These are phyloP conservation scores for Troides helena DNA, from an alignment of 2,888 invertebrate species.

Conservation along the genomic window DNA sequence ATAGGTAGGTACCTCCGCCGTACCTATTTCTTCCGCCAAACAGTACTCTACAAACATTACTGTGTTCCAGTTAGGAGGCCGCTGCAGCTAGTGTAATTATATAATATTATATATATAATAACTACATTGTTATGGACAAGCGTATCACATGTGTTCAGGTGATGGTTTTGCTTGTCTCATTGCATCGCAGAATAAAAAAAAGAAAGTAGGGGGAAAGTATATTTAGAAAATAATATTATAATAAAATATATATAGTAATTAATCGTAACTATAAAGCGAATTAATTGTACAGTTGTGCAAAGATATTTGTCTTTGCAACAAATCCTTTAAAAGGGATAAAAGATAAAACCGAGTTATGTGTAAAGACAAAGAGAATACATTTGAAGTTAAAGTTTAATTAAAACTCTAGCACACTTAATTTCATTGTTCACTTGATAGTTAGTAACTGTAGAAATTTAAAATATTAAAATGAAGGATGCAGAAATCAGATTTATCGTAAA, in stretches of 20 bases:
- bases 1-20: too few species aligned
- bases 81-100: too few species aligned
- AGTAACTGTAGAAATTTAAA: constrained; percentile 17
- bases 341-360: constrained; percentile 51
- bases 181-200: too few species aligned
- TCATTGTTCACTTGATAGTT: constrained; percentile 16
- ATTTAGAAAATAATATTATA: background rate
- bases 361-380: constrained; percentile 47
- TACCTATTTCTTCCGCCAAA: too few species aligned
- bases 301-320: constrained; percentile 37
- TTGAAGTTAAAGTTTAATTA: constrained; percentile 70
- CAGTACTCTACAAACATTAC: too few species aligned
- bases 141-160: too few species aligned
- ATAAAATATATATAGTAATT: background rate
- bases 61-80: too few species aligned
- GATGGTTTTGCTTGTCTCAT: too few species aligned
- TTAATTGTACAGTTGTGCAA: constrained; percentile 24
- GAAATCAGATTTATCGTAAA: background rate
- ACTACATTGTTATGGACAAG: too few species aligned
- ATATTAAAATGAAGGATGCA: background rate
- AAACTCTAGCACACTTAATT: constrained; percentile 44
- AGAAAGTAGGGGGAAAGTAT: background rate
- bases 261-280: constrained; percentile 4
- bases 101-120: too few species aligned
- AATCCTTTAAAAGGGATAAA: constrained; percentile 51